Conservation (phyloP, 2,797 vertebrate genomes). For the Danio choprae region DNA sequence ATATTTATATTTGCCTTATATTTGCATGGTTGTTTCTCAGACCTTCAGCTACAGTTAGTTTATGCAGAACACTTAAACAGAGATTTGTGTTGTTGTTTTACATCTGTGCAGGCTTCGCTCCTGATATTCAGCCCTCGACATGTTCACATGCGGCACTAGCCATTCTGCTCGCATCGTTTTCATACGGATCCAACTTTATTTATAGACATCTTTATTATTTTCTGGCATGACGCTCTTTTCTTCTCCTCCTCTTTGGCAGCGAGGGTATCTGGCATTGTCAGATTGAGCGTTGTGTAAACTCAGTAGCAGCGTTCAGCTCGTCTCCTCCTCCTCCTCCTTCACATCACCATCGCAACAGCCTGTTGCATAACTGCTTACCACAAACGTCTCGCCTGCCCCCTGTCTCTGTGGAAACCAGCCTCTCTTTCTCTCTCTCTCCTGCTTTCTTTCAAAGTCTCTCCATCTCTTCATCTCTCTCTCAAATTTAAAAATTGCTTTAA, state of each 20-base stretch:
- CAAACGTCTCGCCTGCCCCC: slow-evolving; percentile 59
- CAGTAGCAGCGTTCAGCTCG: slow-evolving; percentile 39
- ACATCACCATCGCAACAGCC: slow-evolving; percentile 60
- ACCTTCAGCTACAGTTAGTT: background rate
- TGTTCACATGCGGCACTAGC: background rate
- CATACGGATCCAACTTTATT: slow-evolving; percentile 38
- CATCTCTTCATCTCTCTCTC: too few relatives aligned
- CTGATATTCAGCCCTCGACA: background rate
- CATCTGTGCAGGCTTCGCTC: background rate
- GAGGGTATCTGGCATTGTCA: slow-evolving; percentile 56
- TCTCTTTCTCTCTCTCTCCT: slow-evolving; percentile 27
- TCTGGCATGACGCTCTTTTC: background rate
- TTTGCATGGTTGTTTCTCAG: background rate
- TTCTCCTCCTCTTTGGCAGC: slow-evolving; percentile 4
- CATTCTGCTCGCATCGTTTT: background rate
- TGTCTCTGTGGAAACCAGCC: slow-evolving; percentile 62
- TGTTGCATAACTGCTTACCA: slow-evolving; percentile 63
- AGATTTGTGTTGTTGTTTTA: background rate
- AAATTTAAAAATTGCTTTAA: too few relatives aligned
- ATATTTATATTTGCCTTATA: too few relatives aligned
- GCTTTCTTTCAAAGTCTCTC: background rate
- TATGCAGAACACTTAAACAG: background rate
- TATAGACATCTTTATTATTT: slow-evolving; percentile 29
- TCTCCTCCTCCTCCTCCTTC: slow-evolving; percentile 44
- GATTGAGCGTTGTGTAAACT: slow-evolving; percentile 47